phyloP scores from a whole-genome alignment of 2,888 invertebrate genomes.

The Brachyptera putata region DNA sequence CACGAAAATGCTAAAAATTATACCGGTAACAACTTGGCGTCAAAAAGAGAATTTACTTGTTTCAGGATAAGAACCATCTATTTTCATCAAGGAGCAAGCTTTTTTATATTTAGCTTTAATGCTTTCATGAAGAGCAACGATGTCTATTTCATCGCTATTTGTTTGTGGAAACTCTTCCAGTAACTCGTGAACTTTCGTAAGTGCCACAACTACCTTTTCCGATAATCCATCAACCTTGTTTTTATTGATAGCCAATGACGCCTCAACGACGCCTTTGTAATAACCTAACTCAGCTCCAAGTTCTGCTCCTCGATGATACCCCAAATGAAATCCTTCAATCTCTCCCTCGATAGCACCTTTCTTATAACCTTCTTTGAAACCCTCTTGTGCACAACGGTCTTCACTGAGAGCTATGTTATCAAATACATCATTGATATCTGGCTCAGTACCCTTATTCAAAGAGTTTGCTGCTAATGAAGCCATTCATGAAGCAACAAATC shows the following conservation, averaged over 20 bases:
- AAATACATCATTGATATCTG: slow-evolving; percentile 69
- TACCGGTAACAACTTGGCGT: too few relatives aligned
- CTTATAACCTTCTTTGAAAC: slow-evolving; percentile 64
- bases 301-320: slow-evolving; percentile 72
- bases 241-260: slow-evolving; percentile 36
- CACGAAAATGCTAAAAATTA: too few relatives aligned
- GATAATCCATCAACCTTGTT: slow-evolving; percentile 34
- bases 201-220: slow-evolving; percentile 52
- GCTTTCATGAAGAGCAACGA: slow-evolving; percentile 55
- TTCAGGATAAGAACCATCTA: slow-evolving; percentile 54
- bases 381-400: slow-evolving; percentile 57
- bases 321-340: slow-evolving; percentile 65
- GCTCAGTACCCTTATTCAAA: too few relatives aligned
- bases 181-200: slow-evolving; percentile 54
- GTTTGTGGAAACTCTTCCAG: slow-evolving; percentile 61
- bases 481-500: too few relatives aligned
- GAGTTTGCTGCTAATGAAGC: too few relatives aligned
- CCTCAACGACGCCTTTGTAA: slow-evolving; percentile 59
- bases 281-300: slow-evolving; percentile 74
- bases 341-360: slow-evolving; percentile 57
- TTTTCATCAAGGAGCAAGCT: slow-evolving; percentile 62
- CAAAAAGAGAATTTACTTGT: slow-evolving; percentile 57
- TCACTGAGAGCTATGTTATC: slow-evolving; percentile 67
- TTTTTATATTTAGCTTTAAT: slow-evolving; percentile 67
- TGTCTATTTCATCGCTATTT: slow-evolving; percentile 63